Conservation (phyloP, 2,797 vertebrate genomes). For the Macroramphosus scolopax region DNA sequence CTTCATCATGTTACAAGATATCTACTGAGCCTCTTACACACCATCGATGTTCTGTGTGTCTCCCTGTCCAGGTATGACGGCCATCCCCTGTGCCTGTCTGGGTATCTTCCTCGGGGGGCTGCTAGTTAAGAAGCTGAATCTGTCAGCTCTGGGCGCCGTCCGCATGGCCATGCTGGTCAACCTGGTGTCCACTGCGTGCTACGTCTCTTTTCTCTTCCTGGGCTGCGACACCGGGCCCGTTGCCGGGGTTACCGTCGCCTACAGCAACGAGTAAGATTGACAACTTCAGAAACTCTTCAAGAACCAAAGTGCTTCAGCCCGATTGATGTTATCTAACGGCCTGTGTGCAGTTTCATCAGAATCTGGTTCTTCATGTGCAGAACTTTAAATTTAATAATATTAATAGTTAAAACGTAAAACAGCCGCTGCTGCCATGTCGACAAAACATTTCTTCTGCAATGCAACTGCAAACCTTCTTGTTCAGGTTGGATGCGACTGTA, state of each 20-base stretch:
- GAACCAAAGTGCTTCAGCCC: background rate
- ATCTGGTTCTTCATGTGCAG: background rate
- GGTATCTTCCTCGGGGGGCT: conserved; percentile 97
- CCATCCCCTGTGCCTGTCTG: conserved; percentile 96
- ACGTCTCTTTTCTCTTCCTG: conserved; percentile 96
- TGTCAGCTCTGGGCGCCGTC: conserved; percentile 93
- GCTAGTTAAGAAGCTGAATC: conserved; percentile 95
- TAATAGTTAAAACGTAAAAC: too few species aligned
- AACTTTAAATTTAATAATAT: too few species aligned
- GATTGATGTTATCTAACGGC: background rate
- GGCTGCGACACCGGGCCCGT: conserved; percentile 97
- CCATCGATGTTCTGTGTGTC: too few species aligned
- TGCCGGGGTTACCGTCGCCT: conserved; percentile 94
- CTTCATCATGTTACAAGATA: too few species aligned
- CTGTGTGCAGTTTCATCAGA: background rate
- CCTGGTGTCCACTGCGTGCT: conserved; percentile 95
- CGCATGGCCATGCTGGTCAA: conserved; percentile 98
- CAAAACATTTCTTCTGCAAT: too few species aligned
- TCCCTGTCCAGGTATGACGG: conserved; percentile 88
- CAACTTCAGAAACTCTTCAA: background rate
- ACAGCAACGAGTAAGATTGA: conserved; percentile 89
- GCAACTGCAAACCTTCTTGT: too few species aligned
- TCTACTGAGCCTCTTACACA: too few species aligned
- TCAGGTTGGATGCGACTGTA: too few species aligned
- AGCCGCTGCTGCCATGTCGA: too few species aligned